Percentiles rank a stretch among this genome's conserved stretches.
These are phyloP conservation scores for Chelonus insularis DNA, from an alignment of 1,140 invertebrate genomes.

Conservation along the genomic window DNA sequence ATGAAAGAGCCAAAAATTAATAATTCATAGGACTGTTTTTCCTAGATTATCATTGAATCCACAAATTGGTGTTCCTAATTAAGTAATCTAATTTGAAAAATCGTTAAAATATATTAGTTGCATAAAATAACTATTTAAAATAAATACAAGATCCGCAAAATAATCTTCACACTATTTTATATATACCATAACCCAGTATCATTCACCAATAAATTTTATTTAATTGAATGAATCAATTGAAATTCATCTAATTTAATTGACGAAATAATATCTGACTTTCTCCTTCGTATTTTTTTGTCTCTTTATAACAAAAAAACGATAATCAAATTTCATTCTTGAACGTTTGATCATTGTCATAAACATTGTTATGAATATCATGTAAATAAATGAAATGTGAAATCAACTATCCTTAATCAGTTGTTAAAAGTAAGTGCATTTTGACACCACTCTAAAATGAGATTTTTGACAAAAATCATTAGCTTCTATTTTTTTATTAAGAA, in stretches of 20 bases:
- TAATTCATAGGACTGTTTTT: conserved; percentile 89
- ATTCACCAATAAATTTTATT: conserved; percentile 69
- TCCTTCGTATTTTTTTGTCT: conserved; percentile 23
- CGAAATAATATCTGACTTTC: background rate
- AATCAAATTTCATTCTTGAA: conserved; percentile 37
- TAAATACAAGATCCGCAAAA: no score
- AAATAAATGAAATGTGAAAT: conserved; percentile 47
- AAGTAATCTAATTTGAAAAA: no score
- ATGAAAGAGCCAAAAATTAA: conserved; percentile 64
- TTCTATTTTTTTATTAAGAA: no score
- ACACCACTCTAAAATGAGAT: no score
- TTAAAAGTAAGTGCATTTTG: conserved; percentile 46
- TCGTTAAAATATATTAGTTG: no score
- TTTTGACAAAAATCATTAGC: no score
- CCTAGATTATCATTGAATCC: conserved; percentile 67
- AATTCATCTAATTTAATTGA: conserved; percentile 1
- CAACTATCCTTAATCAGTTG: conserved; percentile 43
- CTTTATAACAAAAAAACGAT: conserved; percentile 44
- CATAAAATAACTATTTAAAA: no score
- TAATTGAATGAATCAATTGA: background rate
- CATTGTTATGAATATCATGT: conserved; percentile 40
- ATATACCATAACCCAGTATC: conserved; percentile 87
- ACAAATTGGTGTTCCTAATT: conserved; percentile 68
- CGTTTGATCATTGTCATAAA: conserved; percentile 21
- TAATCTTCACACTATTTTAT: conserved; percentile 1